Percentiles rank a stretch among this genome's conserved stretches.
Conservation (phyloP, 1,140 invertebrate genomes). For the Drosophila burlai region DNA sequence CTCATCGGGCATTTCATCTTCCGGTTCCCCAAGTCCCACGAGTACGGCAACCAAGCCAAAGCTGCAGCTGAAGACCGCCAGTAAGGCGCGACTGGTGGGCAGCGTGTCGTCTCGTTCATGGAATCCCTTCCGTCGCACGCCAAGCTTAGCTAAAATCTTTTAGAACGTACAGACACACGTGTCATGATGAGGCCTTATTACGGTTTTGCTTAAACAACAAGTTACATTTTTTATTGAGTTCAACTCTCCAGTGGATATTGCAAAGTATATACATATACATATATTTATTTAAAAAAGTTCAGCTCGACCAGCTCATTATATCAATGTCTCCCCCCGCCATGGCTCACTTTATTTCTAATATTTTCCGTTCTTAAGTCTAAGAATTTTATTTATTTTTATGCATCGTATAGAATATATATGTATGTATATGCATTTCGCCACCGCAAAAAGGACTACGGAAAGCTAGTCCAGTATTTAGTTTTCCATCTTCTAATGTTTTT, state of each 20-base stretch:
- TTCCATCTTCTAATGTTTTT: constrained; percentile 4
- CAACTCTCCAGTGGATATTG: constrained; percentile 7
- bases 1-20: constrained; percentile 81
- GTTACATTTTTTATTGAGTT: constrained; percentile 9
- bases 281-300: neutral
- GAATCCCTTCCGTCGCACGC: constrained; percentile 84
- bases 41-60: constrained; percentile 78
- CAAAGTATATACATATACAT: neutral
- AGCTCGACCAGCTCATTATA: neutral
- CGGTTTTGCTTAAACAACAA: neutral
- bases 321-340: constrained; percentile 14
- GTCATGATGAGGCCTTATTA: constrained; percentile 3
- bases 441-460: constrained; percentile 5
- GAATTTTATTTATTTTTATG: constrained; percentile 6
- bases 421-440: constrained; percentile 7
- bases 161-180: constrained; percentile 21
- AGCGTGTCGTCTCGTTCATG: constrained; percentile 79
- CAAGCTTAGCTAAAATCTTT: constrained; percentile 83
- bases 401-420: neutral
- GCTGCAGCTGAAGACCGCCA: constrained; percentile 69
- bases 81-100: constrained; percentile 70
- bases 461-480: neutral
- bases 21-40: constrained; percentile 77
- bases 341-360: constrained; percentile 7
- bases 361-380: constrained; percentile 4